A percentile compares a stretch with the other conserved stretches of the same genome.
These are phyloP conservation scores for Cladopsammia gracilis DNA, from an alignment of 64 coral and sea anemone genomes.

Conservation along the genomic window DNA sequence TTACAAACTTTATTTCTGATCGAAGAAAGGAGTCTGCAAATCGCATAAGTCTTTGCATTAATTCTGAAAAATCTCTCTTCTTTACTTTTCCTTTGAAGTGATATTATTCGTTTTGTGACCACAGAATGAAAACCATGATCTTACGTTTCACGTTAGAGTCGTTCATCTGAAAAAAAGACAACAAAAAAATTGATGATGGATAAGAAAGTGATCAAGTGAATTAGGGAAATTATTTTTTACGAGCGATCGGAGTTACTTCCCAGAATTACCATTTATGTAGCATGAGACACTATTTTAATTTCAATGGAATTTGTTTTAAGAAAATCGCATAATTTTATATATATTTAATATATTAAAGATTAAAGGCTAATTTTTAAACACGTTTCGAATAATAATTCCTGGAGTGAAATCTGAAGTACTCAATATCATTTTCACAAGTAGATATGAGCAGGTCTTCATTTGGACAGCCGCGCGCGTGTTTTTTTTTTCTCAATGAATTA, in stretches of 20 bases:
- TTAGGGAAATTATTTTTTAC: not conserved
- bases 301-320: not conserved
- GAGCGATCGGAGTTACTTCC: not conserved
- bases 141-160: not conserved
- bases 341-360: not conserved
- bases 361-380: not conserved
- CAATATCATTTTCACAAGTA: not conserved
- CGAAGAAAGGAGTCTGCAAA: not conserved
- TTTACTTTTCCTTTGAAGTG: not conserved
- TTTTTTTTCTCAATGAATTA: not conserved
- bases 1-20: not conserved
- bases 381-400: not conserved
- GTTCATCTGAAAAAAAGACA: not conserved
- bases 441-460: not conserved
- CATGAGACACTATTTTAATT: not conserved
- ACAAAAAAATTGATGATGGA: not conserved
- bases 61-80: not conserved
- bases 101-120: not conserved
- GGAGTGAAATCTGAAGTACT: not conserved
- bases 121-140: not conserved
- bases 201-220: not conserved
- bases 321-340: constrained; percentile 9
- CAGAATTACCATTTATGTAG: not conserved
- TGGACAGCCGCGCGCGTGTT: not conserved
- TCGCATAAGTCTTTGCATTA: not conserved